A percentile compares a stretch with the other conserved stretches of the same genome.
Conservation (phyloP, 2,888 invertebrate genomes). For the Thelaira solivaga region DNA sequence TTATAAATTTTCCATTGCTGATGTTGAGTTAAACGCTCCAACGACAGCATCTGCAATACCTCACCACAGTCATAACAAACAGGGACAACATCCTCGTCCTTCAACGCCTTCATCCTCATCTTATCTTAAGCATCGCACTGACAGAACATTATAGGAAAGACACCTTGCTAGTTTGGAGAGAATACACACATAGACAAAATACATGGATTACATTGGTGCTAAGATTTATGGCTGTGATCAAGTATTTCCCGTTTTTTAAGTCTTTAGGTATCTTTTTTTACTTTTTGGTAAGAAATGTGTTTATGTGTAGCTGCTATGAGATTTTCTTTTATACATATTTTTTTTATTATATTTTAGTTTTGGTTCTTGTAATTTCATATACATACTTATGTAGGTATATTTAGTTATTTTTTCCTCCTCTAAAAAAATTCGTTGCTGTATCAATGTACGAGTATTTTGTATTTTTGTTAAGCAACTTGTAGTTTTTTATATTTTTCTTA, state of each 20-base stretch:
- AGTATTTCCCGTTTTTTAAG: slow-evolving; percentile 62
- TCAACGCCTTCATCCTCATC: slow-evolving; percentile 22
- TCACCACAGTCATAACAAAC: background rate
- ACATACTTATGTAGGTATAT: too few species aligned
- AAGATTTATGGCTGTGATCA: slow-evolving; percentile 62
- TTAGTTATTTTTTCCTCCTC: slow-evolving; percentile 22
- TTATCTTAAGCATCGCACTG: slow-evolving; percentile 25
- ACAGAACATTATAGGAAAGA: slow-evolving; percentile 34
- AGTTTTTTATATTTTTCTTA: slow-evolving; percentile 9
- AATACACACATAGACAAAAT: slow-evolving; percentile 51
- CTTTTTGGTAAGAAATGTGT: background rate
- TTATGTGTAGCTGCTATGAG: background rate
- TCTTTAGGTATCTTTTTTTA: slow-evolving; percentile 12
- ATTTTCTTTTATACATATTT: slow-evolving; percentile 25
- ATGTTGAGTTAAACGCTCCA: background rate
- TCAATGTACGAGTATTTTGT: too few species aligned
- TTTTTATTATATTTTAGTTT: slow-evolving; percentile 11
- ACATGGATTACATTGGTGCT: slow-evolving; percentile 62
- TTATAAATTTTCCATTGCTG: background rate
- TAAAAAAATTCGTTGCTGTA: slow-evolving; percentile 32
- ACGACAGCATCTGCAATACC: background rate
- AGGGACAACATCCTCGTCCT: slow-evolving; percentile 1
- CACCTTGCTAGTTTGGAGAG: slow-evolving; percentile 50
- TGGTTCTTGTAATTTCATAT: slow-evolving; percentile 46
- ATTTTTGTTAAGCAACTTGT: slow-evolving; percentile 19